phyloP scores from a whole-genome alignment of 1,140 invertebrate genomes.

The Drosophila teissieri region DNA sequence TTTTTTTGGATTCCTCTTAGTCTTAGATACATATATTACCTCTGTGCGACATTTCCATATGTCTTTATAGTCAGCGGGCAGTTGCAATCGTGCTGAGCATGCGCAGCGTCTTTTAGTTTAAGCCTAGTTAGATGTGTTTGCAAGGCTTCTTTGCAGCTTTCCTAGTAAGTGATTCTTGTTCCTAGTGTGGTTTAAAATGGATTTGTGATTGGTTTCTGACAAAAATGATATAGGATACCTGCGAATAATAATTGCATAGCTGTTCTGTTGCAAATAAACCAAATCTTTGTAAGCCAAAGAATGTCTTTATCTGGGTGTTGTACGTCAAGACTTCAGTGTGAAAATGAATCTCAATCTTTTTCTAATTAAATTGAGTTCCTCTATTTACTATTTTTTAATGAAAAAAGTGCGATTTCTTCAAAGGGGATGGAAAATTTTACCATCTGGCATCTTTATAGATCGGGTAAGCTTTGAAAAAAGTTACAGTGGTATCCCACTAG shows the following conservation, averaged over 20 bases:
- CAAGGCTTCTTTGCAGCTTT: neutral
- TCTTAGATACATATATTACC: constrained; percentile 5
- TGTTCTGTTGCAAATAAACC: constrained; percentile 8
- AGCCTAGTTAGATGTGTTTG: neutral
- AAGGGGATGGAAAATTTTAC: neutral
- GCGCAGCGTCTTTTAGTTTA: constrained; percentile 1
- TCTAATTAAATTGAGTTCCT: no score
- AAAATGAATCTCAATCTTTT: no score
- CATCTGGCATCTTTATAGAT: neutral
- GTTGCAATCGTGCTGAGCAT: constrained; percentile 41
- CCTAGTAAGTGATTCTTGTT: neutral
- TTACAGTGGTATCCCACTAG: neutral
- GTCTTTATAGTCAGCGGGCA: constrained; percentile 15
- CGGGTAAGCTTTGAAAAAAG: constrained; percentile 25
- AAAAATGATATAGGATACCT: no score
- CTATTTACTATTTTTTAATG: no score
- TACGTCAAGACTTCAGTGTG: no score
- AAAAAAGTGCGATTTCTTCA: no score
- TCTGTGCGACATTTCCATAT: constrained; percentile 17
- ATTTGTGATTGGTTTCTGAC: neutral
- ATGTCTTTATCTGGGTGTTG: neutral
- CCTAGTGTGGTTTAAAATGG: neutral
- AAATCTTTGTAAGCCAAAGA: constrained; percentile 15
- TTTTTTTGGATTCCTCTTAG: constrained; percentile 10
- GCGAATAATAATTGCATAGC: no score